A percentile compares a stretch with the other conserved stretches of the same genome.
Evolutionary conservation across 2,888 invertebrate genomes (phyloP).

Genomic region (Philonicus albiceps): DNA sequence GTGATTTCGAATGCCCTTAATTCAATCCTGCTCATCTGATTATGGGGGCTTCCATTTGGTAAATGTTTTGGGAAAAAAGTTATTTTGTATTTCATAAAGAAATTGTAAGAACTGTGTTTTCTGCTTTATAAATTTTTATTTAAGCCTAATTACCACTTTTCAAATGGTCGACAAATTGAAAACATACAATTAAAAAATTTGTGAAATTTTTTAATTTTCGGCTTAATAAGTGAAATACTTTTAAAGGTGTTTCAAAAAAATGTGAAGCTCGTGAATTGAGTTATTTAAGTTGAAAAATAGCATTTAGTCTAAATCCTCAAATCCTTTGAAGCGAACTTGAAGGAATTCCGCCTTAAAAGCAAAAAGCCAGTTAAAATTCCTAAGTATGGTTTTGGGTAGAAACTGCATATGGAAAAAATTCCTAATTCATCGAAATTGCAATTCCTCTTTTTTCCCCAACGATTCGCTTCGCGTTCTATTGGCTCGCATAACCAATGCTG

Average conservation of each 20-base stretch:
- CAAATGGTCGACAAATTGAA: no score
- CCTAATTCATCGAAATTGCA: conserved; percentile 1
- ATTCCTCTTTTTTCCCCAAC: conserved; percentile 1
- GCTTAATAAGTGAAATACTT: neutral
- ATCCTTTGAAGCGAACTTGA: neutral
- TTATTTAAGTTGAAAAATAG: neutral
- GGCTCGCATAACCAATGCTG: conserved; percentile 30
- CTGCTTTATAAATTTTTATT: no score
- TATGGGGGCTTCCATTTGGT: no score
- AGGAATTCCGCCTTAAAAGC: neutral
- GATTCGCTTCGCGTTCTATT: neutral
- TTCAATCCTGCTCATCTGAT: no score
- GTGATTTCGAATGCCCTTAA: no score
- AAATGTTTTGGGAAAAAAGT: no score
- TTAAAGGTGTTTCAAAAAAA: neutral
- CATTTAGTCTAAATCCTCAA: neutral
- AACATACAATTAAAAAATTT: no score
- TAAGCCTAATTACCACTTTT: no score
- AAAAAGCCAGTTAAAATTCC: neutral
- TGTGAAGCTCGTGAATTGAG: neutral
- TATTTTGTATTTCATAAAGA: no score
- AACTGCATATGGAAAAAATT: neutral
- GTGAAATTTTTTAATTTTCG: neutral
- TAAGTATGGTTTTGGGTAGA: neutral
- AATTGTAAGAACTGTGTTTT: no score